These are phyloP conservation scores for Stercorarius parasiticus DNA, from an alignment of 2,113 vertebrate genomes.

Conservation along the genomic window DNA sequence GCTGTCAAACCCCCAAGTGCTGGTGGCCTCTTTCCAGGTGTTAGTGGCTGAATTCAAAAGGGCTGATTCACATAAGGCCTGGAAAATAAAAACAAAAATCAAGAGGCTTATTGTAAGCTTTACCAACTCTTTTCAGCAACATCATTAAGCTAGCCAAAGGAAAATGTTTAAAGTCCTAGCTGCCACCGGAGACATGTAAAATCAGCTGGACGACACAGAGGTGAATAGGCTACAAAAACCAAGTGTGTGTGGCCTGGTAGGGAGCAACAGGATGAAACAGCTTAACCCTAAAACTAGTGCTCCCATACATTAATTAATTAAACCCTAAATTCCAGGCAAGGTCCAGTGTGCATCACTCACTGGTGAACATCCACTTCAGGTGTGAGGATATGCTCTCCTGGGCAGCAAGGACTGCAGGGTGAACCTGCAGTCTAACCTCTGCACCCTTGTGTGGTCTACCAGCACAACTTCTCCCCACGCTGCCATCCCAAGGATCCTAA, in stretches of 20 bases:
- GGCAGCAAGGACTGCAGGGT: neutral
- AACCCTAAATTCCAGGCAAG: neutral
- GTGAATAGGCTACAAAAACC: neutral
- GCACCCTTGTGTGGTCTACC: neutral
- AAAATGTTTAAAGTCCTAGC: neutral
- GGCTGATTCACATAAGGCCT: neutral
- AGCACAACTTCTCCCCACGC: neutral
- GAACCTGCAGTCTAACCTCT: neutral
- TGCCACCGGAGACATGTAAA: neutral
- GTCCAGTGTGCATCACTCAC: neutral
- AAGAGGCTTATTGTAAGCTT: slow-evolving; percentile 28
- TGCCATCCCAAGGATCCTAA: neutral
- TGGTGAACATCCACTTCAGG: neutral
- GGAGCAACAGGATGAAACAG: neutral
- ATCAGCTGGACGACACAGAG: neutral
- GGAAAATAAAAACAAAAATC: slow-evolving; percentile 35
- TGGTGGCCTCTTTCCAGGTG: slow-evolving; percentile 48
- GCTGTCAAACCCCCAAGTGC: neutral
- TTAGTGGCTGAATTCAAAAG: slow-evolving; percentile 17
- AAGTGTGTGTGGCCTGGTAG: neutral
- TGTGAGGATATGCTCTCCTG: neutral
- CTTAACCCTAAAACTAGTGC: neutral
- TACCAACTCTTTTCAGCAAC: neutral
- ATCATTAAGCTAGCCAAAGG: slow-evolving; percentile 2
- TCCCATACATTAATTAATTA: neutral